Conservation (phyloP, 2,888 invertebrate species). For the Geotrupes spiniger region DNA sequence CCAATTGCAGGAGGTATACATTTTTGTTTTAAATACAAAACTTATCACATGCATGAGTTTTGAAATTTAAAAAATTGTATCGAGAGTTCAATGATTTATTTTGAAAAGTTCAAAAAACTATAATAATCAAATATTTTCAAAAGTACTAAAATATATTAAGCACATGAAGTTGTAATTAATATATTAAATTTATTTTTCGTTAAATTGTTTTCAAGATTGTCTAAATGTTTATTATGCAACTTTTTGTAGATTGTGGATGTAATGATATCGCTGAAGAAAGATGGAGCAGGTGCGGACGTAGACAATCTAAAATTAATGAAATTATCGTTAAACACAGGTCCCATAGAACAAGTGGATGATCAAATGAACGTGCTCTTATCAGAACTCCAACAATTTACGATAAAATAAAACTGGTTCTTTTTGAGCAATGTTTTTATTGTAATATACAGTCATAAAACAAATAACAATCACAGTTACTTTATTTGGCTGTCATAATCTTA, state of each 20-base stretch:
- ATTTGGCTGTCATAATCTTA: conserved; percentile 6
- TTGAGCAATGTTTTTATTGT: conserved; percentile 11
- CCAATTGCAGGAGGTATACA: conserved; percentile 47
- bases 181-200: too few relatives aligned
- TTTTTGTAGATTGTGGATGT: conserved; percentile 36
- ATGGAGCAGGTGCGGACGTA: conserved; percentile 25
- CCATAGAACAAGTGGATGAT: conserved; percentile 38
- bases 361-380: conserved; percentile 43
- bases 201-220: neutral
- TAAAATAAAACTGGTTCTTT: conserved; percentile 21
- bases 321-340: conserved; percentile 38
- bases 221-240: conserved; percentile 5
- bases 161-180: too few relatives aligned
- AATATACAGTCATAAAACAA: conserved; percentile 3
- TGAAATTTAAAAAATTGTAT: neutral
- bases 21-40: neutral
- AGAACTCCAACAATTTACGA: conserved; percentile 44
- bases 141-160: too few relatives aligned
- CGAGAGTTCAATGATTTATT: neutral
- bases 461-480: conserved; percentile 10
- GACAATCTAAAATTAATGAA: conserved; percentile 39
- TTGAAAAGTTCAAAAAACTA: neutral
- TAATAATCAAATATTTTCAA: conserved; percentile 1
- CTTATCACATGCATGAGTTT: neutral
- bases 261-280: conserved; percentile 34